Conservation (phyloP, 30 jellyfish, hydroid and myxozoan species). For the Aurelia aurita complex sp. Pacific region DNA sequence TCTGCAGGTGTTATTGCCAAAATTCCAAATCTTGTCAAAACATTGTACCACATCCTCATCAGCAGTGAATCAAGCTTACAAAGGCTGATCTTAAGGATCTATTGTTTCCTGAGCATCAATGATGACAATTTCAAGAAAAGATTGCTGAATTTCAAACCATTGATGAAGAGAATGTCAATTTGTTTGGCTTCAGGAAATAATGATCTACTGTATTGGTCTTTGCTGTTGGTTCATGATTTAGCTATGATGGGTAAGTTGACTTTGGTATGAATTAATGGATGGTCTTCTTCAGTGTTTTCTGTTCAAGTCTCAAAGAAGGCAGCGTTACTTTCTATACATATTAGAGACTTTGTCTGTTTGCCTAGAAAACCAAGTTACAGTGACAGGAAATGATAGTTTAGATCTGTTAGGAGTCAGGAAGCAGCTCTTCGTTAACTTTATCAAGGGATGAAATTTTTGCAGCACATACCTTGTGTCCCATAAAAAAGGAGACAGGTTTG, state of each 20-base stretch:
- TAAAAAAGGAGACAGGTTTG: too few species aligned
- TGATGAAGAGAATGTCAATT: slow-evolving; percentile 71
- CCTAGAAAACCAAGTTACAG: too few species aligned
- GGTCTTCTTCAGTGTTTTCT: background rate
- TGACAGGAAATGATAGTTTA: too few species aligned
- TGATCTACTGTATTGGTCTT: slow-evolving; percentile 81
- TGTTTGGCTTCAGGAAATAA: slow-evolving; percentile 84
- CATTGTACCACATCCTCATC: slow-evolving; percentile 62
- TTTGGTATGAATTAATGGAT: background rate
- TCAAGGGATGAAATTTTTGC: too few species aligned
- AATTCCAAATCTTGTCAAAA: slow-evolving; percentile 79
- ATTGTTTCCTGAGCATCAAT: slow-evolving; percentile 68
- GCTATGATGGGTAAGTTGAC: slow-evolving; percentile 75
- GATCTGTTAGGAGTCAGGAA: too few species aligned
- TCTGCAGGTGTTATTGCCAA: slow-evolving; percentile 46
- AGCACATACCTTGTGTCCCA: too few species aligned
- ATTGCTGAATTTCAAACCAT: slow-evolving; percentile 59
- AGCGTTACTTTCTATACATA: background rate
- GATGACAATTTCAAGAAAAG: slow-evolving; percentile 57
- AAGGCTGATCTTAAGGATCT: slow-evolving; percentile 71
- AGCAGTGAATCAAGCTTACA: slow-evolving; percentile 82
- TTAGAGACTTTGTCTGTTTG: too few species aligned
- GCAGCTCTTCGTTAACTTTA: too few species aligned
- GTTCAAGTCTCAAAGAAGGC: background rate
- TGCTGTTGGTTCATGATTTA: slow-evolving; percentile 84